Conservation (phyloP, 2,797 vertebrate species). For the Lepilemur ruficaudatus region DNA sequence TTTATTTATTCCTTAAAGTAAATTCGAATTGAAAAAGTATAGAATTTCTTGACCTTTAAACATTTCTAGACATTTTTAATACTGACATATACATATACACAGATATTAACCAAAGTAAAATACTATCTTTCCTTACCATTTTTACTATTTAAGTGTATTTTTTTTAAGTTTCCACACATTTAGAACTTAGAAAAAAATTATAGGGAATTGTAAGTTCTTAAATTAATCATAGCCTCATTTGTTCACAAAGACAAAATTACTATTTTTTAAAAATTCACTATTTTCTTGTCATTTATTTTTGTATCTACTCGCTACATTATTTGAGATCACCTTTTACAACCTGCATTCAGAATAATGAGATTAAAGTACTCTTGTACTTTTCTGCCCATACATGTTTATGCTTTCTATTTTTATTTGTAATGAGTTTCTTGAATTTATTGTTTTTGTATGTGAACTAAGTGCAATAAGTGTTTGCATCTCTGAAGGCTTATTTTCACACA, state of each 20-base stretch:
- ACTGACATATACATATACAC: not conserved
- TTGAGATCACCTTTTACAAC: not conserved
- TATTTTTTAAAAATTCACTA: not conserved
- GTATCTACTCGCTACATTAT: not conserved
- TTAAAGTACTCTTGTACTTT: not conserved
- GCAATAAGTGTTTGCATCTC: not conserved
- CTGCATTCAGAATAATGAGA: not conserved
- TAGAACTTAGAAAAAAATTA: not conserved
- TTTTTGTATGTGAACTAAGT: constrained; percentile 25
- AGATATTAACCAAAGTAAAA: not conserved
- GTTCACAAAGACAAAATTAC: not conserved
- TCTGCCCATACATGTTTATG: not conserved
- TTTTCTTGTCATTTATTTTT: not conserved
- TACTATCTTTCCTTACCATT: not conserved
- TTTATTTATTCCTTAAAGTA: not conserved
- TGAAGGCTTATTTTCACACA: not conserved
- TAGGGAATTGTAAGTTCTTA: not conserved
- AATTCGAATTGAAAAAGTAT: not conserved
- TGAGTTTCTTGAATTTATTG: not conserved
- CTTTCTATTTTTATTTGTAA: constrained; percentile 25
- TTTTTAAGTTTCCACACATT: not conserved
- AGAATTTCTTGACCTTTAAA: not conserved
- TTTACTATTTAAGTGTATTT: not conserved
- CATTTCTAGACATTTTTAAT: constrained; percentile 1
- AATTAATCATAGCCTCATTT: not conserved